Percentiles rank a stretch among this genome's conserved stretches.
These are phyloP conservation scores for Euzetes globulus DNA, from an alignment of 2,888 invertebrate species.

Conservation along the genomic window DNA sequence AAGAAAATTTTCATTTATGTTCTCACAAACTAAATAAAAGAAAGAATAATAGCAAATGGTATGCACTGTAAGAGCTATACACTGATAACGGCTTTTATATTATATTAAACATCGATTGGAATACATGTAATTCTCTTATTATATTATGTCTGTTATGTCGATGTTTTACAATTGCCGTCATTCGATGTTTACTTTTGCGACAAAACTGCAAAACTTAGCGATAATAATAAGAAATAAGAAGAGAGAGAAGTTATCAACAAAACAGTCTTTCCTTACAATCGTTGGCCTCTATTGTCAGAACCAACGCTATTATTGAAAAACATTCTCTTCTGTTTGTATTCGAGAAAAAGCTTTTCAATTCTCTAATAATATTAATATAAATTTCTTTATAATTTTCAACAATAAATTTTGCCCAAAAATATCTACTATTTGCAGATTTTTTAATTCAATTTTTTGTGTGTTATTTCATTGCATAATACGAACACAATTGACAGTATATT, in stretches of 20 bases:
- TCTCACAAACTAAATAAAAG: conserved; percentile 24
- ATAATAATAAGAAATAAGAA: conserved; percentile 4
- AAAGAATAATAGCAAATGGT: conserved; percentile 9
- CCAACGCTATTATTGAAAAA: conserved; percentile 16
- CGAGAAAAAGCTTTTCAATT: background rate
- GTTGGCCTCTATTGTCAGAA: background rate
- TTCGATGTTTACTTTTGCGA: conserved; percentile 27
- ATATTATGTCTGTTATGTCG: conserved; percentile 4
- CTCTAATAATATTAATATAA: conserved; percentile 5
- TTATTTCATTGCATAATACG: background rate
- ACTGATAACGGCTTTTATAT: conserved; percentile 28
- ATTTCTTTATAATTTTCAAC: conserved; percentile 11
- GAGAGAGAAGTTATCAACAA: conserved; percentile 5
- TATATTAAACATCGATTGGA: conserved; percentile 10
- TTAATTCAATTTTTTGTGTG: background rate
- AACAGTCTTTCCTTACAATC: background rate
- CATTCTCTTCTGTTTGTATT: conserved; percentile 10
- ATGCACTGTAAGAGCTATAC: conserved; percentile 8
- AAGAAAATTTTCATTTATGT: conserved; percentile 23
- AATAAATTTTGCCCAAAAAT: background rate
- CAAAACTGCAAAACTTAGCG: conserved; percentile 18
- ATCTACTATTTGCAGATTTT: background rate
- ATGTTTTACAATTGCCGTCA: conserved; percentile 29
- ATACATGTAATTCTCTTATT: conserved; percentile 14
- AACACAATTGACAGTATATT: conserved; percentile 4